Conservation (phyloP, 2,113 vertebrate genomes). For the Chaetorhynchus papuensis region DNA sequence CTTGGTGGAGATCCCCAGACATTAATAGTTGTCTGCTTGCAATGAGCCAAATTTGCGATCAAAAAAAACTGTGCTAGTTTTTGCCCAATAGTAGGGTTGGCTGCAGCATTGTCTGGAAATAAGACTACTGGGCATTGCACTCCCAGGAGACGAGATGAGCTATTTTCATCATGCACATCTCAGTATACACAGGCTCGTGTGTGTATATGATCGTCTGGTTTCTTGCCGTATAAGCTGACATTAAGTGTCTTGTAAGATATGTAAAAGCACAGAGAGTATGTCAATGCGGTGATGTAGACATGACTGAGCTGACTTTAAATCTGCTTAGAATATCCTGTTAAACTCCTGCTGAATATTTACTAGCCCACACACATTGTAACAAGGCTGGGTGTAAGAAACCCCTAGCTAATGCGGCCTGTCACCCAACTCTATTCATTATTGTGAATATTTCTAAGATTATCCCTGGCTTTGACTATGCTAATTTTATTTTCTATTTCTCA, state of each 20-base stretch:
- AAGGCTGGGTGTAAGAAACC: background rate
- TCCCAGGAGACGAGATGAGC: background rate
- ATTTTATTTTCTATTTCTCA: slow-evolving; percentile 42
- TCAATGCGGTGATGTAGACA: background rate
- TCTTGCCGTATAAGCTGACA: background rate
- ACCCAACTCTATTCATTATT: slow-evolving; percentile 14
- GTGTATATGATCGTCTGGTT: background rate
- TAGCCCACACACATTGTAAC: slow-evolving; percentile 24
- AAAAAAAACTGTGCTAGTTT: background rate
- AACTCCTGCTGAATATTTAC: slow-evolving; percentile 33
- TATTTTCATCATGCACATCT: background rate
- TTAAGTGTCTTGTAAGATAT: background rate
- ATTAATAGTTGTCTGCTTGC: background rate
- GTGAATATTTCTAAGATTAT: slow-evolving; percentile 41
- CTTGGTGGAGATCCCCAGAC: background rate
- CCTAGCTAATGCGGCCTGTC: background rate
- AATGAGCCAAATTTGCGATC: background rate
- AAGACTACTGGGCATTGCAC: background rate
- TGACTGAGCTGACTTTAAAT: slow-evolving; percentile 37
- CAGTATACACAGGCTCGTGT: background rate
- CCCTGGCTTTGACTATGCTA: slow-evolving; percentile 21
- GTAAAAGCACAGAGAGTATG: background rate
- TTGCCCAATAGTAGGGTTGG: background rate
- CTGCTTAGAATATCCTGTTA: slow-evolving; percentile 20
- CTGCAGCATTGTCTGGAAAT: background rate